Conservation (phyloP, 30 jellyfish, hydroid and myxozoan species). For the Morbakka virulenta region DNA sequence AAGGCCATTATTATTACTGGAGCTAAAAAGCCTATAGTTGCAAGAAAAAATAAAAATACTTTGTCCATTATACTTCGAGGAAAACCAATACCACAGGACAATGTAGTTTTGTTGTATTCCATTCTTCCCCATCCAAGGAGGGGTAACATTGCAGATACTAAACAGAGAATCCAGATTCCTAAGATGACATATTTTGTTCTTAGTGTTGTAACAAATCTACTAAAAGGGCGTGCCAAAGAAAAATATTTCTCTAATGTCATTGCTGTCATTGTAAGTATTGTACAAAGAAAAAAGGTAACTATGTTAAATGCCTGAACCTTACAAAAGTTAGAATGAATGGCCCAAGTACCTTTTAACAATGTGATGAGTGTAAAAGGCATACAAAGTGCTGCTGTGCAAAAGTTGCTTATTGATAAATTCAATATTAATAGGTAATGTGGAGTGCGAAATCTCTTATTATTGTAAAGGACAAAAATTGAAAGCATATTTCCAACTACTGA, state of each 20-base stretch:
- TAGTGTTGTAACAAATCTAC: constrained; percentile 31
- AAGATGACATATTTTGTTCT: constrained; percentile 23
- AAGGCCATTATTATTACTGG: constrained; percentile 47
- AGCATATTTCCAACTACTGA: constrained; percentile 26
- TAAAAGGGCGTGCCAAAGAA: constrained; percentile 53
- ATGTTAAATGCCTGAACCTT: constrained; percentile 31
- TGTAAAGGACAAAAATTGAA: constrained; percentile 2
- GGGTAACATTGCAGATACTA: constrained; percentile 28
- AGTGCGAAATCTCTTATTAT: constrained; percentile 43
- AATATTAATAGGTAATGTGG: constrained; percentile 33
- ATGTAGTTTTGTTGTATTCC: constrained; percentile 32
- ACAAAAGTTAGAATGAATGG: constrained; percentile 29
- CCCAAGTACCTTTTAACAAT: constrained; percentile 25
- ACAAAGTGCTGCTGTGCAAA: constrained; percentile 20
- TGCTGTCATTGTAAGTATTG: constrained; percentile 47
- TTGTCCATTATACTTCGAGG: constrained; percentile 38
- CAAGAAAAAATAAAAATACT: neutral
- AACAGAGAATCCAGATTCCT: constrained; percentile 26
- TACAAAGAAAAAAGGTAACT: constrained; percentile 24
- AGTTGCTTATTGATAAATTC: constrained; percentile 36
- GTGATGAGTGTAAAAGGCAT: constrained; percentile 51
- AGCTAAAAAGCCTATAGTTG: constrained; percentile 12
- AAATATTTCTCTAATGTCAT: constrained; percentile 64
- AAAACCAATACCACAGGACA: constrained; percentile 56
- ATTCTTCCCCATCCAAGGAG: constrained; percentile 49